phyloP scores from a whole-genome alignment of 2,888 invertebrate genomes.

The Cheiracanthium punctorium region DNA sequence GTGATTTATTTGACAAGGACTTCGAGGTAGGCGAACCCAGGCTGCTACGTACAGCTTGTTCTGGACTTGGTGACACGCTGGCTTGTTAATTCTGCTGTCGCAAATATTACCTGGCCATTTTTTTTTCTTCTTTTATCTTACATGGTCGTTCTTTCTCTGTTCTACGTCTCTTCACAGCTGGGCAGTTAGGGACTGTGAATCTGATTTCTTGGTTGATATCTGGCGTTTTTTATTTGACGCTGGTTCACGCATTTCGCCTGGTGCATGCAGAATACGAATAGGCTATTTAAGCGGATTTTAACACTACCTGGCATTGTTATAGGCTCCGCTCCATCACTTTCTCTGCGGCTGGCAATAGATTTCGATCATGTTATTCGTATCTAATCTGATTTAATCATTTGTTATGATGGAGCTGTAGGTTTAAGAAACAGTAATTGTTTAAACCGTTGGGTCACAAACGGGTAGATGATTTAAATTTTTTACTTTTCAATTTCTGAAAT shows the following conservation, averaged over 20 bases:
- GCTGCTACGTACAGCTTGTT: constrained; percentile 30
- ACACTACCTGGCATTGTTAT: background rate
- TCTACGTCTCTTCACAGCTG: background rate
- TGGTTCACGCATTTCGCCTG: background rate
- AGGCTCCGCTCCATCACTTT: background rate
- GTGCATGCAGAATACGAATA: background rate
- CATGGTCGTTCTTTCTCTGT: background rate
- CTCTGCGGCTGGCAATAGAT: background rate
- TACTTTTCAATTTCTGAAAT: too few relatives aligned
- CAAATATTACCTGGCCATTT: background rate
- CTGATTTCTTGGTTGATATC: constrained; percentile 8
- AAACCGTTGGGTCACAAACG: too few relatives aligned
- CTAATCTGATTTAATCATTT: background rate
- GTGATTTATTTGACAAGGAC: constrained; percentile 60
- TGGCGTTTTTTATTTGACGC: background rate
- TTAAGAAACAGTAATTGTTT: background rate
- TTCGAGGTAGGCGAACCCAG: constrained; percentile 25
- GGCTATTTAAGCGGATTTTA: background rate
- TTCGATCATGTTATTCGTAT: background rate
- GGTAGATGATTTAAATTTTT: too few relatives aligned
- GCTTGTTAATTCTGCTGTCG: constrained; percentile 55
- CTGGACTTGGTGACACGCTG: constrained; percentile 60
- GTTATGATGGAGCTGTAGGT: background rate
- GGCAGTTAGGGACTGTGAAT: background rate
- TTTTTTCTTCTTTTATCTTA: background rate